Percentiles rank a stretch among this genome's conserved stretches.
These are phyloP conservation scores for Piliocolobus tephrosceles DNA, from an alignment of 2,113 vertebrate species.

Conservation along the genomic window DNA sequence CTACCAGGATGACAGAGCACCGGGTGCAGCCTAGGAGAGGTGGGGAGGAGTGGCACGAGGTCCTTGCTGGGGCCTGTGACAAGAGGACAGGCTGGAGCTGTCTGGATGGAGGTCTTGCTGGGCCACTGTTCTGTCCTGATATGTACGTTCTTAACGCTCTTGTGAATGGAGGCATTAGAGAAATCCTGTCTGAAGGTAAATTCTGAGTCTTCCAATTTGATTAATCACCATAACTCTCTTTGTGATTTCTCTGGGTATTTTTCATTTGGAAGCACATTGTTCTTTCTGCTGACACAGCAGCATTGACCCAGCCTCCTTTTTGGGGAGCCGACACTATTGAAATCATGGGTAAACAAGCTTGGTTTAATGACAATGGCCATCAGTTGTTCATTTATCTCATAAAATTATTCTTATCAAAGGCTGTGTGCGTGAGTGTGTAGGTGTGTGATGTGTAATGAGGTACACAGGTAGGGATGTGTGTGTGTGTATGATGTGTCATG, in stretches of 20 bases:
- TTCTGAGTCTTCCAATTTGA: not conserved
- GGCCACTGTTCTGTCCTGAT: not conserved
- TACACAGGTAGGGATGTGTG: not conserved
- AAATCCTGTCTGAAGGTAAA: not conserved
- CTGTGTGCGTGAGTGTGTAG: not conserved
- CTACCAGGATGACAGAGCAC: not conserved
- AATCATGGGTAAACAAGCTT: not conserved
- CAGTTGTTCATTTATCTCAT: not conserved
- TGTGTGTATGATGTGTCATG: too few relatives aligned
- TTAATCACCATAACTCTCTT: not conserved
- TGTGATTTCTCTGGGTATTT: not conserved
- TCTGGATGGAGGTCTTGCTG: not conserved
- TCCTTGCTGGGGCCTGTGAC: not conserved
- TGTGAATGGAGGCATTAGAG: fast-evolving
- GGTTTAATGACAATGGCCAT: not conserved
- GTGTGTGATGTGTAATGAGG: not conserved
- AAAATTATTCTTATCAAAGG: not conserved
- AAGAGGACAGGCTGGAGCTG: not conserved
- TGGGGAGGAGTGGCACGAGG: fast-evolving
- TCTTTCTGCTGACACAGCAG: not conserved
- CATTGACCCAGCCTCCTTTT: not conserved
- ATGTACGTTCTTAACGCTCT: not conserved
- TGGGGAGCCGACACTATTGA: not conserved
- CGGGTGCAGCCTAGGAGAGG: not conserved
- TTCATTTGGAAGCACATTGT: not conserved